Base-by-base conservation (phyloP, 2,113 vertebrate species). In the Tragelaphus scriptus region DNA sequence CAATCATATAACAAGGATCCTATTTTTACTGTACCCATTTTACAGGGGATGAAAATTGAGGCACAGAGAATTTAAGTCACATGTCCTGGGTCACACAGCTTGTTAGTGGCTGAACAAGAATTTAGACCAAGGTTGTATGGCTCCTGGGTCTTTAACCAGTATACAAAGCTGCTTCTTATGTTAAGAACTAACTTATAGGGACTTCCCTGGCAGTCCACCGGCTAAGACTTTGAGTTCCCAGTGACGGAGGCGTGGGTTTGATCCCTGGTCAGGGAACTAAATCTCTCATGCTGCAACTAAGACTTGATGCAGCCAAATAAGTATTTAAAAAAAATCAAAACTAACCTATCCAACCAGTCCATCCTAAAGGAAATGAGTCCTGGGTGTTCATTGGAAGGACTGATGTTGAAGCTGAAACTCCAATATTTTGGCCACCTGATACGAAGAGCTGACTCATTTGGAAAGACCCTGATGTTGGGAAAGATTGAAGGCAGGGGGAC, bases 1-100 rank as follows among this genome's bases (percentile, higher is more conserved):
- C 26, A 91, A 61, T 82, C 68, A 86, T 12, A 59, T 53, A 79
- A 82, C 59, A 86, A 85, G 8, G 26, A 13, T 44, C 40, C n/a
- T 94, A 71, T 59, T 89, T 97, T 96, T 58, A 85, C 59, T 15
- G 88, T 26, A 36, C 36, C 25, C n/a, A 63, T 61, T 94, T 96
- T 79, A 79, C 14, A 91, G 56, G 44, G 12, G 23, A 51, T 32
- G n/a, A 44, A 85, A 93, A 88, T 49, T 28, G 36, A 95, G 87
- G 55, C n/a, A 51, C 25, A 25, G 53, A 88, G 21, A 75, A 89
- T 61, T 79, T 85, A 77, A 93, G 11, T 88, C 44, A 47, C 23
- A 15, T 47, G 28, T 77, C 13, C 58, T 28, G 32, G 58, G 40
- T 86, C 90, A 92, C 32, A 85, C 7, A 58, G 30, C 32, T 93